Conservation (phyloP, 2,113 vertebrate genomes). For the Dendrocopos noguchii region DNA sequence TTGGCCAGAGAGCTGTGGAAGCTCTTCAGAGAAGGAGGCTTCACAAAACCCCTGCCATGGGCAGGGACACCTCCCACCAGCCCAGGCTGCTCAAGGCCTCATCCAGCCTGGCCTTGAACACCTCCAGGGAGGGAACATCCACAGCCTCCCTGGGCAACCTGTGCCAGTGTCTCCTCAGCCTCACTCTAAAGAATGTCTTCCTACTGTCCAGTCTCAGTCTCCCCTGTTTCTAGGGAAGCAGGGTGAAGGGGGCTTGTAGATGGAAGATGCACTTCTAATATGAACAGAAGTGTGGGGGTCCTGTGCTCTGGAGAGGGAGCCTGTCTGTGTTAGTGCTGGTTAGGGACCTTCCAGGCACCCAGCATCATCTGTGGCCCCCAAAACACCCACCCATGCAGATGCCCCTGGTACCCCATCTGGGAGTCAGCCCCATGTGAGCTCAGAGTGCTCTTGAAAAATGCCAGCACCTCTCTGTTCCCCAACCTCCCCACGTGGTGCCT, state of each 20-base stretch:
- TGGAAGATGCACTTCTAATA: neutral
- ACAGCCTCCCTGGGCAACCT: too few relatives aligned
- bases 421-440: neutral
- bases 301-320: neutral
- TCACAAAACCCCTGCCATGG: too few relatives aligned
- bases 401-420: neutral
- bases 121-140: too few relatives aligned
- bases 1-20: too few relatives aligned
- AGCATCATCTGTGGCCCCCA: neutral
- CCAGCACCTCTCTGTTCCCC: neutral
- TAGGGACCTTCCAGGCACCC: neutral
- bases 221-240: neutral
- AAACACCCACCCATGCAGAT: accelerated
- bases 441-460: neutral
- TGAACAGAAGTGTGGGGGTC: neutral
- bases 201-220: too few relatives aligned
- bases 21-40: too few relatives aligned
- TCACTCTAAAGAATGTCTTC: too few relatives aligned
- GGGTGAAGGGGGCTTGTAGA: neutral
- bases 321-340: neutral
- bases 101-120: too few relatives aligned
- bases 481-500: neutral
- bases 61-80: too few relatives aligned
- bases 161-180: too few relatives aligned
- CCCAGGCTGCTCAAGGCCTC: too few relatives aligned